Evolutionary conservation across 1,140 invertebrate genomes (phyloP), one percentile per base, ranked within the genome.

Genomic region (Pseudomyrmex gracilis): DNA sequence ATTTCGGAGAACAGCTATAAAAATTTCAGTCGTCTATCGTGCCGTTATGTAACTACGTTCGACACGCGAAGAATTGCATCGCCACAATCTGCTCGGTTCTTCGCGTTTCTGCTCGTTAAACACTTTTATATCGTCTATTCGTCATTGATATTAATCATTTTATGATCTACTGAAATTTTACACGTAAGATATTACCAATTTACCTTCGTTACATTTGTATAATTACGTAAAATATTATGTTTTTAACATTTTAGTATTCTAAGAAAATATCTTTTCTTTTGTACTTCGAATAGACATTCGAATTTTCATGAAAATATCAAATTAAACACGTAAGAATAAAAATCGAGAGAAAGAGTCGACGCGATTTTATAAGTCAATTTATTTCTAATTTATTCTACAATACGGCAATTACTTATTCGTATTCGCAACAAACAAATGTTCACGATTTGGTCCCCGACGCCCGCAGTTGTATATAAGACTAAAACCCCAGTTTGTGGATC

Each of bases 51-150:
- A 86, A 78, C 73, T 20, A 20, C 15, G 67, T 66, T 78, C 57
- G 13, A 78, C 87, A 82, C 84, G 87, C 85, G 60, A 88, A 47
- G 78, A 78, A 87, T 82, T 82, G 80, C 55, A 70, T 87, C 68
- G 68, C n/a, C 51, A n/a, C 71, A 76, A 88, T 88, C 84, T 60
- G 64, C 64, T 84, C 64, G 45, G 10, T 66, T 15, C 15, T 47
- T 20, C 24, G 71, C 45, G 68, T 66, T 34, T 5, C 60, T 60
- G 70, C 80, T 87, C 61, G 85, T 87, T 80, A 84, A 87, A 84
- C 47, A 84, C 66, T 66, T 87, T 84, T 84, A 84, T 70, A 60
- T 68, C 47, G 57, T 71, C 15, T 20, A 70, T 86, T 74, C 73
- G 74, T n/a, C n/a, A n/a, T n/a, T 70, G 51, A 17, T n/a, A n/a